Conservation (phyloP, 2,888 invertebrate species). For the Macaria liturata region DNA sequence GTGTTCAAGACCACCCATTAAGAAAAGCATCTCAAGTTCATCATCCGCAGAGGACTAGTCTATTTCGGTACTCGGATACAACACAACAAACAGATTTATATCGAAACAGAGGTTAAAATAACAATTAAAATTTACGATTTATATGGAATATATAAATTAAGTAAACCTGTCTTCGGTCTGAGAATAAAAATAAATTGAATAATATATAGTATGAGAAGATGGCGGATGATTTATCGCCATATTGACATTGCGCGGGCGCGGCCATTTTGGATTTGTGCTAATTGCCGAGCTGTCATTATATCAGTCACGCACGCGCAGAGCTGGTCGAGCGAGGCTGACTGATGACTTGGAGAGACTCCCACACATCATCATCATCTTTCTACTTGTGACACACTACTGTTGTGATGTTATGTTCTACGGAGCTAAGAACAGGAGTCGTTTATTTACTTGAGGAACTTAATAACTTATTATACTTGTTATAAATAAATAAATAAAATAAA, state of each 20-base stretch:
- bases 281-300: conserved; percentile 73
- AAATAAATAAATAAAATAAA: too few species aligned
- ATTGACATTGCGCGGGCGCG: conserved; percentile 74
- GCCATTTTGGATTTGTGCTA: conserved; percentile 78
- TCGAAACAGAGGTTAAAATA: conserved; percentile 26
- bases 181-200: conserved; percentile 54
- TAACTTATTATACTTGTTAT: too few species aligned
- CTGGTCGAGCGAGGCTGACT: background rate
- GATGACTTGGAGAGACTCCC: conserved; percentile 10
- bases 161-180: conserved; percentile 40
- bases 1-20: conserved; percentile 1
- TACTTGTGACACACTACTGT: too few species aligned
- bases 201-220: conserved; percentile 41
- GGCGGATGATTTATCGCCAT: conserved; percentile 74
- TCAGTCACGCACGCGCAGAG: conserved; percentile 63
- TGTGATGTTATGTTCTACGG: too few species aligned
- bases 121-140: conserved; percentile 36
- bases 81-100: conserved; percentile 9
- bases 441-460: too few species aligned
- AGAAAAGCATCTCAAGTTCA: background rate
- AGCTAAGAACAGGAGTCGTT: too few species aligned
- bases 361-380: background rate
- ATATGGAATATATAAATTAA: conserved; percentile 36
- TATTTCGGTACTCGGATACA: conserved; percentile 9
- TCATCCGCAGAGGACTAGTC: background rate